phyloP scores from a whole-genome alignment of 2,888 invertebrate species.

The Caprella mutica region DNA sequence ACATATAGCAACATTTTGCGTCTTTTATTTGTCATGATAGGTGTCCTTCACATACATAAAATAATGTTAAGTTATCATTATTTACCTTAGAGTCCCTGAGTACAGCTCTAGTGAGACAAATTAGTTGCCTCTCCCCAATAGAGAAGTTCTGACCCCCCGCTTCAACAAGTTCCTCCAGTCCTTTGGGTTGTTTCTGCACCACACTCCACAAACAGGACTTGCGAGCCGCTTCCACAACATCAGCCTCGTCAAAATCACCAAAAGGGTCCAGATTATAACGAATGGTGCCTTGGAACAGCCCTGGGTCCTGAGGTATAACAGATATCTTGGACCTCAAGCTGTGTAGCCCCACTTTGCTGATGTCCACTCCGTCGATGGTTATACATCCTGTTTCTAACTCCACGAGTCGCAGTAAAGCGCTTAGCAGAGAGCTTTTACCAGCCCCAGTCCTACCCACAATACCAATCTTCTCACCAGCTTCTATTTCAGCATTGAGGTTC shows the following conservation, averaged over 20 bases:
- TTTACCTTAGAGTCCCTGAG: conserved; percentile 47
- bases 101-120: conserved; percentile 52
- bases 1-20: too few relatives aligned
- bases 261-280: conserved; percentile 46
- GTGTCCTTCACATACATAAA: too few relatives aligned
- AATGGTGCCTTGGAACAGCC: conserved; percentile 39
- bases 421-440: conserved; percentile 41
- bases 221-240: conserved; percentile 44
- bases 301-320: conserved; percentile 40
- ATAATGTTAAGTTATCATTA: not conserved
- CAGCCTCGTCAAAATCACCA: conserved; percentile 39
- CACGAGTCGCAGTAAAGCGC: conserved; percentile 36
- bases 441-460: conserved; percentile 49
- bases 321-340: conserved; percentile 37
- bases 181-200: conserved; percentile 20
- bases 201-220: conserved; percentile 42
- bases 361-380: conserved; percentile 37
- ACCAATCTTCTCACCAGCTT: conserved; percentile 45
- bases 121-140: conserved; percentile 51
- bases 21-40: too few relatives aligned
- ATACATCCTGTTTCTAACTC: conserved; percentile 37
- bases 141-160: conserved; percentile 38
- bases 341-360: conserved; percentile 35
- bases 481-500: conserved; percentile 43
- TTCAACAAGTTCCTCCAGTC: conserved; percentile 22